These are phyloP conservation scores for Pandemis corylana DNA, from an alignment of 2,888 invertebrate species.

Conservation along the genomic window DNA sequence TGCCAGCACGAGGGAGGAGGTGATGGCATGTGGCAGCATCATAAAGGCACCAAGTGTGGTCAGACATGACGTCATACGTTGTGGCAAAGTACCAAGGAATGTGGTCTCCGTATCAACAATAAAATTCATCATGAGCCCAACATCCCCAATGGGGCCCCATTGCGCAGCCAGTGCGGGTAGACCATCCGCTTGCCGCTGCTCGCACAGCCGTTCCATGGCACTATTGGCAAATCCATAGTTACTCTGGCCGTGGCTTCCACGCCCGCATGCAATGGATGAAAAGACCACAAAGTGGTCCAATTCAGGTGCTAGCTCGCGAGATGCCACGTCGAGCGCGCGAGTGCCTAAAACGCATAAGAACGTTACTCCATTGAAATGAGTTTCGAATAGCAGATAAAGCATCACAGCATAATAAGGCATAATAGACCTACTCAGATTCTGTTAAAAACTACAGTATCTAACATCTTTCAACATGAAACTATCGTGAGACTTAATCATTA, in stretches of 20 bases:
- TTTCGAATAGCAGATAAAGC: too few relatives aligned
- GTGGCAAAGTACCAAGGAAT: conserved; percentile 98
- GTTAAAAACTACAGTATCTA: too few relatives aligned
- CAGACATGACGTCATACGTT: conserved; percentile 96
- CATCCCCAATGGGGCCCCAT: conserved; percentile 99
- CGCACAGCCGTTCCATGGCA: conserved; percentile 95
- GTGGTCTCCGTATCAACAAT: conserved; percentile 70
- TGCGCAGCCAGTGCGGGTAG: conserved; percentile 96
- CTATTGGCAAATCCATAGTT: conserved; percentile 99
- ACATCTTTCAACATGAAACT: too few relatives aligned
- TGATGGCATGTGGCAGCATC: conserved; percentile 93
- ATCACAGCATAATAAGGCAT: too few relatives aligned
- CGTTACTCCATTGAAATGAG: too few relatives aligned
- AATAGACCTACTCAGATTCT: too few relatives aligned
- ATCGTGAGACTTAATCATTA: too few relatives aligned
- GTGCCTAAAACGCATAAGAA: conserved; percentile 81
- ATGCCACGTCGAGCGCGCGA: conserved; percentile 82
- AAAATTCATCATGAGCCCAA: conserved; percentile 89
- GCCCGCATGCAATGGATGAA: conserved; percentile 98
- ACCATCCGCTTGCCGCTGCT: conserved; percentile 80
- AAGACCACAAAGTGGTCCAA: conserved; percentile 97
- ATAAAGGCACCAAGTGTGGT: conserved; percentile 95
- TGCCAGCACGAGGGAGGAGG: conserved; percentile 94
- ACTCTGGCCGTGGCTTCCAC: conserved; percentile 98
- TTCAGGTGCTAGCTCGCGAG: conserved; percentile 87